Evolutionary conservation across 2,113 vertebrate species (phyloP), one percentile per base, ranked within the genome.

Genomic region (Suncus etruscus): DNA sequence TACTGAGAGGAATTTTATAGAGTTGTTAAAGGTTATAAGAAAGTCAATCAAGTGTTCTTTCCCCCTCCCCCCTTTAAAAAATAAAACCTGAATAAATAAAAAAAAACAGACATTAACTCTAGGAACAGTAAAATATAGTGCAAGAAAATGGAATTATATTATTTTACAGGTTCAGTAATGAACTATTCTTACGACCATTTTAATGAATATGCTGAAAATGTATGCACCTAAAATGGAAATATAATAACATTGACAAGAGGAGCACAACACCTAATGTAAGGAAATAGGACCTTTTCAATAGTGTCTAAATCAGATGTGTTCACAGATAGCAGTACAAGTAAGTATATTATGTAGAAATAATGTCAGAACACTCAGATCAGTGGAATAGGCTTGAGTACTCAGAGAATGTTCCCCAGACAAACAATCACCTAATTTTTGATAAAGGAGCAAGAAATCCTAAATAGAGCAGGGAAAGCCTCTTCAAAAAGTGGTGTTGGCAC

Each of bases 101-200:
- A 51, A 74, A 54, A 87, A 11, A 50, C 3, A 82, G 6, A 88
- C 82, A 77, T 82, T 92, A 88, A 85, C 87, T 83, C 32, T 50
- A 88, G 18, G 65, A 91, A 92, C 80, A 92, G 75, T 58, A 79
- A 94, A 91, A 92, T 87, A 3, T 69, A 85, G 92, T 79, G 90
- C 72, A 86, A 87, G 68, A 83, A 72, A 91, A 72, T 58, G 29
- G 14, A 86, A 82, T 92, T 58, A 72, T 84, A 84, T 85, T 82
- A 92, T 51, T 70, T 87, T 86, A 89, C 86, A 92, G 73, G 47
- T 83, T 92, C 48, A 68, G 74, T 69, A 78, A 22, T 88, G 65
- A 90, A 65, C 6, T 73, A 61, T 63, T 29, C 78, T 84, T 80
- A 54, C 20, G 74, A n/a, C 82, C 65, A 74, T 90, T 87, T 61